Percentiles rank a stretch among this genome's conserved stretches.
phyloP scores from a whole-genome alignment of 2,888 invertebrate species.

The Embidobia sp. region DNA sequence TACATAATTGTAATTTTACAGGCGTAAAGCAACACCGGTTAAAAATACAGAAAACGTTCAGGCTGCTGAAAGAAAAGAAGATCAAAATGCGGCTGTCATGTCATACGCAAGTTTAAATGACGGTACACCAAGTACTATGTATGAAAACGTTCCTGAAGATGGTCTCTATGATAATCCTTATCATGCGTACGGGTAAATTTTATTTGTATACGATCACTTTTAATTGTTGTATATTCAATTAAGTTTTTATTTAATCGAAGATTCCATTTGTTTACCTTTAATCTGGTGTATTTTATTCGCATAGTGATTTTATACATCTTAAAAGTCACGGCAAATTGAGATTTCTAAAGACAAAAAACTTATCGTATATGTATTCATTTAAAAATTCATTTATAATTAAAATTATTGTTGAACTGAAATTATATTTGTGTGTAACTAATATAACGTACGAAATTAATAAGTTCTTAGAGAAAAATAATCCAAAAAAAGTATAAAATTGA shows the following conservation, averaged over 20 bases:
- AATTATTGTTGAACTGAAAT: too few relatives aligned
- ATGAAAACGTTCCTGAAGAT: slow-evolving; percentile 82
- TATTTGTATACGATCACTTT: not conserved
- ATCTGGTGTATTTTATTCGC: too few relatives aligned
- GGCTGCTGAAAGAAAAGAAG: slow-evolving; percentile 92
- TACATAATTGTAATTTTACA: too few relatives aligned
- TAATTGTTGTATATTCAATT: not conserved
- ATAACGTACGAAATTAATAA: too few relatives aligned
- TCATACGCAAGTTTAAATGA: slow-evolving; percentile 93
- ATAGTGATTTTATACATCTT: too few relatives aligned
- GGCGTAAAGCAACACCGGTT: slow-evolving; percentile 91
- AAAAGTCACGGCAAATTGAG: too few relatives aligned
- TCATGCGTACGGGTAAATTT: slow-evolving; percentile 76
- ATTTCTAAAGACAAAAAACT: too few relatives aligned
- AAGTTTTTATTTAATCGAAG: not conserved
- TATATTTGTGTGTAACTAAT: too few relatives aligned
- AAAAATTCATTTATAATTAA: too few relatives aligned
- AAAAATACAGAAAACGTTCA: slow-evolving; percentile 95
- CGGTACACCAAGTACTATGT: slow-evolving; percentile 83
- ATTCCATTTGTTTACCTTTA: slow-evolving; percentile 8
- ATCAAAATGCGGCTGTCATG: slow-evolving; percentile 93
- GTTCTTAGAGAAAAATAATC: too few relatives aligned
- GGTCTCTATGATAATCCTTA: slow-evolving; percentile 82
- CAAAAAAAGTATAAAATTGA: too few relatives aligned
- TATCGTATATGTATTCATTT: too few relatives aligned